A percentile compares a stretch with the other conserved stretches of the same genome.
Conservation (phyloP, 2,113 vertebrate species). For the Cephalopholis sonnerati region DNA sequence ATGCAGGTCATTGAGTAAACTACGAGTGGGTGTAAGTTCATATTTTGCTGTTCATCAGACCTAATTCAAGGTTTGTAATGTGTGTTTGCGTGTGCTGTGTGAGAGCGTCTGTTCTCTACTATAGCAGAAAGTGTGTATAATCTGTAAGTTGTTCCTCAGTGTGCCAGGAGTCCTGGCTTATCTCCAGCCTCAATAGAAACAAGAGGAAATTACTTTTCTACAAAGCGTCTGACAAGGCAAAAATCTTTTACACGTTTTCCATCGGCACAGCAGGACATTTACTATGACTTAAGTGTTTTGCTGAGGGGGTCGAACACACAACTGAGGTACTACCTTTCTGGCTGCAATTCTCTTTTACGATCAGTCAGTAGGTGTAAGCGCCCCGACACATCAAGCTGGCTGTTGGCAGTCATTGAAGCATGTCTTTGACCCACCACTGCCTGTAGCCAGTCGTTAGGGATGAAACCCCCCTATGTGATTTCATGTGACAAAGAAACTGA, state of each 20-base stretch:
- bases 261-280: slow-evolving; percentile 53
- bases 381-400: slow-evolving; percentile 14
- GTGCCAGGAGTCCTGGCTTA: slow-evolving; percentile 57
- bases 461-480: no score
- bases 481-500: no score
- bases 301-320: slow-evolving; percentile 44
- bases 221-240: slow-evolving; percentile 70
- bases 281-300: slow-evolving; percentile 57
- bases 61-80: background rate
- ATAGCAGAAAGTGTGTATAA: slow-evolving; percentile 43
- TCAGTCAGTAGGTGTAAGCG: slow-evolving; percentile 23
- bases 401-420: background rate
- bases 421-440: background rate
- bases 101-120: slow-evolving; percentile 27
- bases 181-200: slow-evolving; percentile 69
- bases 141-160: slow-evolving; percentile 51
- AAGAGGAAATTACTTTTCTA: slow-evolving; percentile 73
- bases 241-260: slow-evolving; percentile 67
- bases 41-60: slow-evolving; percentile 19
- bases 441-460: background rate
- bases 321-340: slow-evolving; percentile 35
- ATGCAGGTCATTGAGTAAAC: slow-evolving; percentile 10
- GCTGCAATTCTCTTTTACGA: slow-evolving; percentile 62
- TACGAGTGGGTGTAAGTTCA: background rate
- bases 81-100: slow-evolving; percentile 1